Percentiles rank a stretch among this genome's conserved stretches.
Conservation (phyloP, 2,113 vertebrate species). For the Labrus mixtus region DNA sequence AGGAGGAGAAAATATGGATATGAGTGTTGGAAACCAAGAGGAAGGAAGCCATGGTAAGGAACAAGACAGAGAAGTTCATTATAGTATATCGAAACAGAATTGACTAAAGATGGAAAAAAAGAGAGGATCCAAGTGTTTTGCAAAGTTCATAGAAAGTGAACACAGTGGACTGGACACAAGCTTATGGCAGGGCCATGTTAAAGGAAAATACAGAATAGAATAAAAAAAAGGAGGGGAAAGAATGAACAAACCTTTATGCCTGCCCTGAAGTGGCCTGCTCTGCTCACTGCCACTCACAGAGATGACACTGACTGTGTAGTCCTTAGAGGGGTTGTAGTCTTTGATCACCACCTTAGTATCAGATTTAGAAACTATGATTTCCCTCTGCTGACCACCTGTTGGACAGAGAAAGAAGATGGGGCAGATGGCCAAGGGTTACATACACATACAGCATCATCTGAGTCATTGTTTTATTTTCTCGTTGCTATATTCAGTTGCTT, state of each 20-base stretch:
- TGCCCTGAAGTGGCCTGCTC: constrained; percentile 80
- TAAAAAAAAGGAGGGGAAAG: neutral
- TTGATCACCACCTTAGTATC: constrained; percentile 80
- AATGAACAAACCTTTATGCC: constrained; percentile 75
- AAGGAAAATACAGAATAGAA: neutral
- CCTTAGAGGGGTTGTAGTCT: constrained; percentile 77
- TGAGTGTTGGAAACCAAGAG: too few relatives aligned
- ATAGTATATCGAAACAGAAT: too few relatives aligned
- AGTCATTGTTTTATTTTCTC: constrained; percentile 9
- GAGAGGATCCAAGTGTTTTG: neutral
- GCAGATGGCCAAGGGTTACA: constrained; percentile 38
- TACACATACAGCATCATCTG: constrained; percentile 9
- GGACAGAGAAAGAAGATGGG: constrained; percentile 10
- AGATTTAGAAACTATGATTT: constrained; percentile 79
- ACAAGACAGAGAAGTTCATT: too few relatives aligned
- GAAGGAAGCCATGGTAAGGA: neutral
- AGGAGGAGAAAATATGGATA: neutral
- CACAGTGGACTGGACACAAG: neutral
- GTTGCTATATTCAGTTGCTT: constrained; percentile 11
- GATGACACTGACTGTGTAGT: constrained; percentile 79
- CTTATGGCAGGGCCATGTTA: constrained; percentile 1
- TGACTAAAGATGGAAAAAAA: neutral
- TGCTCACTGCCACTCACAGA: constrained; percentile 78
- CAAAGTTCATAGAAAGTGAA: neutral
- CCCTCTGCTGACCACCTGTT: constrained; percentile 77